Conservation (phyloP, 2,888 invertebrate genomes). For the Seira sanloemensis region DNA sequence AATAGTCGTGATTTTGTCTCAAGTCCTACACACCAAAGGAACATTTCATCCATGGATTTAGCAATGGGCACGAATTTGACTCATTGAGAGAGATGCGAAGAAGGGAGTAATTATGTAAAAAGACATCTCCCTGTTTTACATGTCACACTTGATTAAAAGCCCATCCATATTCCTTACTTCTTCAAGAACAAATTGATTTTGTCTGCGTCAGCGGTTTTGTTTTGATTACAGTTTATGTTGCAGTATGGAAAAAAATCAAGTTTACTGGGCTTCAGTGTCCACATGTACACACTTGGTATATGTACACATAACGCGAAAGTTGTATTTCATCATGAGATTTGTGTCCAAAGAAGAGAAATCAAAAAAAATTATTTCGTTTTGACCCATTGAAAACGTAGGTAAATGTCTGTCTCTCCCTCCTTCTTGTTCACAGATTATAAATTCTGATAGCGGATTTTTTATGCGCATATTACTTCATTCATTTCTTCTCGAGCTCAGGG, state of each 20-base stretch:
- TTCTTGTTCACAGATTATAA: conserved; percentile 13
- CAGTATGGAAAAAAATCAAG: neutral
- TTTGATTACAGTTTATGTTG: neutral
- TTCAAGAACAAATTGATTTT: conserved; percentile 9
- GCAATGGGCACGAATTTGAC: neutral
- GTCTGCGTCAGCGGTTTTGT: conserved; percentile 33
- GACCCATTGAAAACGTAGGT: conserved; percentile 4
- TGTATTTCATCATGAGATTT: no score
- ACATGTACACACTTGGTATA: neutral
- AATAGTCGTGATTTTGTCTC: no score
- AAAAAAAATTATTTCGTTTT: no score
- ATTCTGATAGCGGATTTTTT: neutral
- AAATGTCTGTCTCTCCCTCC: neutral
- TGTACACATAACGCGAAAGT: no score
- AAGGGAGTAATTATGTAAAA: neutral
- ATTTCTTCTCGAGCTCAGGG: conserved; percentile 33
- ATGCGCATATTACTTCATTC: conserved; percentile 26
- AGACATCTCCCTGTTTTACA: neutral
- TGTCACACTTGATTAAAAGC: conserved; percentile 4
- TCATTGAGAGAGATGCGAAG: neutral
- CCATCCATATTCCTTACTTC: neutral
- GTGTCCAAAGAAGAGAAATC: no score
- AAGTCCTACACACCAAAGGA: neutral
- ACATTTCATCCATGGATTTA: neutral
- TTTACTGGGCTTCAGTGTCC: conserved; percentile 1